Evolutionary conservation across 2,888 invertebrate species (phyloP).

Genomic region (Dascillus cervinus): DNA sequence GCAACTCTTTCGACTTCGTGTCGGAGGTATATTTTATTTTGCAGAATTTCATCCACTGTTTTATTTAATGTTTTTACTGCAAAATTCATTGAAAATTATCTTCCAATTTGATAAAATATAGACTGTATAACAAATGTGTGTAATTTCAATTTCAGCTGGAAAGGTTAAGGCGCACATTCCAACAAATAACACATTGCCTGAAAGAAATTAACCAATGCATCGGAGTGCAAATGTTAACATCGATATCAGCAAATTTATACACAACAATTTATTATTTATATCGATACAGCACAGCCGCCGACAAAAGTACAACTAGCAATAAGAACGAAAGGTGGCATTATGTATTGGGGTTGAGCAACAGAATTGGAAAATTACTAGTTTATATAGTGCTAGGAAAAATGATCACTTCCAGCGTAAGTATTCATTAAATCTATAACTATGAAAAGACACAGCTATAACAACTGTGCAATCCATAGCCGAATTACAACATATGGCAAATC

Average conservation of each 20-base stretch:
- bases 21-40: too few relatives aligned
- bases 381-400: slow-evolving; percentile 16
- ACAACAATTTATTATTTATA: slow-evolving; percentile 20
- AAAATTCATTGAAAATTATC: too few relatives aligned
- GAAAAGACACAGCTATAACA: too few relatives aligned
- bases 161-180: slow-evolving; percentile 6
- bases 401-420: slow-evolving; percentile 15
- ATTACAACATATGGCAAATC: too few relatives aligned
- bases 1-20: too few relatives aligned
- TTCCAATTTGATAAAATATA: too few relatives aligned
- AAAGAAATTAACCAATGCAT: slow-evolving; percentile 16
- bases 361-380: slow-evolving; percentile 14
- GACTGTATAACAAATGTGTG: too few relatives aligned
- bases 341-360: slow-evolving; percentile 12
- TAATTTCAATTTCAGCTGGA: too few relatives aligned
- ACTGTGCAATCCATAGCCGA: too few relatives aligned
- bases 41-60: too few relatives aligned
- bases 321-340: slow-evolving; percentile 19
- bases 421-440: too few relatives aligned
- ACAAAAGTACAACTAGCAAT: slow-evolving; percentile 13
- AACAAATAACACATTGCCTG: slow-evolving; percentile 12
- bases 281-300: slow-evolving; percentile 18
- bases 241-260: slow-evolving; percentile 16
- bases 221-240: slow-evolving; percentile 18
- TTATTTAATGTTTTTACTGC: too few relatives aligned